A percentile compares a stretch with the other conserved stretches of the same genome.
These are phyloP conservation scores for Microctenopoma steveboyesi DNA, from an alignment of 2,797 vertebrate genomes.

Conservation along the genomic window DNA sequence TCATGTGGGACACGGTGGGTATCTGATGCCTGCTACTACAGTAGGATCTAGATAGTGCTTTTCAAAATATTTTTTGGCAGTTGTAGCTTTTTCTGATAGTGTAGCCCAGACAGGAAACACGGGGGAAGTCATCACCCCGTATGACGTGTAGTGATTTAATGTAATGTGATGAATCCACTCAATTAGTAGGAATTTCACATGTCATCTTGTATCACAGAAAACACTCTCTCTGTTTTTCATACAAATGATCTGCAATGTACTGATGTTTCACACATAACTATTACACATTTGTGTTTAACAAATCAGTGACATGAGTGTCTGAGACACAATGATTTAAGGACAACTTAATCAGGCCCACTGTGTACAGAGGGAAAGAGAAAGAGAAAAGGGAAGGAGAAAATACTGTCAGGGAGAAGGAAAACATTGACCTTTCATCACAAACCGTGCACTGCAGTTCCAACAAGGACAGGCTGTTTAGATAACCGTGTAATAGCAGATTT, in stretches of 20 bases:
- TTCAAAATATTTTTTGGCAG: too few species aligned
- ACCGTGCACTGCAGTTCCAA: constrained; percentile 33
- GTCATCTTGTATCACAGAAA: too few species aligned
- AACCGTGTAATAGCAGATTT: constrained; percentile 29
- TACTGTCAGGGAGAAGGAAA: constrained; percentile 36
- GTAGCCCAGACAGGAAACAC: too few species aligned
- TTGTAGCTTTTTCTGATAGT: too few species aligned
- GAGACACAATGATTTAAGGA: constrained; percentile 55
- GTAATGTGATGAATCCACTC: too few species aligned
- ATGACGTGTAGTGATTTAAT: too few species aligned
- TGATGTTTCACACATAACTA: background rate
- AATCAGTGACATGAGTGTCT: constrained; percentile 16
- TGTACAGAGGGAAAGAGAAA: constrained; percentile 43
- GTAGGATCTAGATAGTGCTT: background rate
- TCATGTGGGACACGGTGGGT: constrained; percentile 99
- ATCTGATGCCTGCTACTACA: background rate
- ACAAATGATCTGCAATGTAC: too few species aligned
- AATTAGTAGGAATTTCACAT: too few species aligned
- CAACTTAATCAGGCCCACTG: constrained; percentile 58
- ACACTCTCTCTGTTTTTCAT: too few species aligned
- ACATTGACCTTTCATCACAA: constrained; percentile 49
- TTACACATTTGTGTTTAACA: constrained; percentile 19
- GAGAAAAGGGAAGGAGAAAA: constrained; percentile 30
- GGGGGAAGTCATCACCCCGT: too few species aligned
- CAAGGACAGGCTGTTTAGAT: constrained; percentile 17